These are phyloP conservation scores for Trachelus tabidus DNA, from an alignment of 2,888 invertebrate genomes.

Conservation along the genomic window DNA sequence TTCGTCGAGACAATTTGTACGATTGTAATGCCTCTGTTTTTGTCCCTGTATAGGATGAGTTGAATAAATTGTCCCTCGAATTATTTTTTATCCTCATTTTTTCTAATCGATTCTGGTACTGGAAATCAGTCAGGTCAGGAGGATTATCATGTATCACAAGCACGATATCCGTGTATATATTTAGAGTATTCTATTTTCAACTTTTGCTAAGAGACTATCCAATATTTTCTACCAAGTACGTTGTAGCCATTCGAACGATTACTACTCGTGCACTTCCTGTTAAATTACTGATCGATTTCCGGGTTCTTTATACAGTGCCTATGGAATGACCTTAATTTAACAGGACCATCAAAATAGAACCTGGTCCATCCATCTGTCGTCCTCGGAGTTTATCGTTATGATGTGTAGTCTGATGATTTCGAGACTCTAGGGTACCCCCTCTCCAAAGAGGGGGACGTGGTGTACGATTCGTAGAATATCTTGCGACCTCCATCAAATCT, in stretches of 20 bases:
- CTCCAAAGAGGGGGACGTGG: neutral
- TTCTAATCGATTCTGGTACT: neutral
- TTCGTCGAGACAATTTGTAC: neutral
- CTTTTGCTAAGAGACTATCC: neutral
- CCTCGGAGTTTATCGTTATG: neutral
- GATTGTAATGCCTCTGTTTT: neutral
- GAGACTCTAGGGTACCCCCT: neutral
- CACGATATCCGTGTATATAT: neutral
- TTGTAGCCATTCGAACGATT: neutral
- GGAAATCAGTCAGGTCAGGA: neutral
- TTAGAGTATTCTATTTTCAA: neutral
- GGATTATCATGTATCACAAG: neutral
- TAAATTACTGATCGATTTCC: neutral
- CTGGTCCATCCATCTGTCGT: neutral
- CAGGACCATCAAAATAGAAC: neutral
- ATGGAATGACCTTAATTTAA: neutral
- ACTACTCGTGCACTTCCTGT: neutral
- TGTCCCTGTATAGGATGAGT: neutral
- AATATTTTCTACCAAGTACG: neutral
- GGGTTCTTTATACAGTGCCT: neutral
- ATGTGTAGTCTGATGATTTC: neutral
- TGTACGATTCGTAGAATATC: neutral
- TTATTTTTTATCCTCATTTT: neutral
- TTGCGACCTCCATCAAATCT: neutral
- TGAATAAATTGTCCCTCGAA: neutral